Evolutionary conservation across 35 echinoderm and acorn worm genomes (phyloP), one percentile per base, ranked within the genome.

Genomic region (Anneissia japonica): DNA sequence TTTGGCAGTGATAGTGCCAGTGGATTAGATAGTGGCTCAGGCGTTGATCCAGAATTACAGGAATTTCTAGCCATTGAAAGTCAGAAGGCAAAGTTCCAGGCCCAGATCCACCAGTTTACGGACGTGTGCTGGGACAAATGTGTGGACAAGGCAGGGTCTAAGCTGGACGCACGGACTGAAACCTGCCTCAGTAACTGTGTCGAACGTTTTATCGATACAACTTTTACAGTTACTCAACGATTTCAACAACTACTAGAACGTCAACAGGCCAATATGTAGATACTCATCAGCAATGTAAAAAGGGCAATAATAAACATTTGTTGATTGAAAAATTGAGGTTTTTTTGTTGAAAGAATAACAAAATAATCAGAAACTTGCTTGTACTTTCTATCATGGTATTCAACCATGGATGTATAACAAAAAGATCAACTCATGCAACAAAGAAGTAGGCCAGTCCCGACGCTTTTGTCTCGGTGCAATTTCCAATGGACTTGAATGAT

Each of bases 131-230:
- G 91, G 91, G 96, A 99, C 78, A 91, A 91, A 74, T 99, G 96
- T 36, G 92, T 99, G 26, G 92, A 93, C 31, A 93, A 93, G 81
- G 89, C 89, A 17, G 87, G 96, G 17, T 85, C 88, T 38, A 99
- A 99, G 55, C 82, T 99, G 34, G 96, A 99, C 74, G 74, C 85
- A 31, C 86, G 82, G 55, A 99, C 96, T 12, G 92, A 99, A 76
- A 87, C 82, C 0, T 99, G 96, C 76, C 86, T 99, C 1, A 72
- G 41, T 10, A 99, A 99, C 41, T 99, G 96, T 85, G 96, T 99
- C 26, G 96, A 89, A 83, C 88, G 96, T 30, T 99, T 99, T 80
- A 99, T 99, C n/a, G 96, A 99, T 81, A 90, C 92, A 13, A 91
- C 92, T 40, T 78, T 93, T 46, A 85, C 82, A 0, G 94, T 99